Base-by-base conservation (phyloP, 2,113 vertebrate genomes). In the Eidolon helvum region DNA sequence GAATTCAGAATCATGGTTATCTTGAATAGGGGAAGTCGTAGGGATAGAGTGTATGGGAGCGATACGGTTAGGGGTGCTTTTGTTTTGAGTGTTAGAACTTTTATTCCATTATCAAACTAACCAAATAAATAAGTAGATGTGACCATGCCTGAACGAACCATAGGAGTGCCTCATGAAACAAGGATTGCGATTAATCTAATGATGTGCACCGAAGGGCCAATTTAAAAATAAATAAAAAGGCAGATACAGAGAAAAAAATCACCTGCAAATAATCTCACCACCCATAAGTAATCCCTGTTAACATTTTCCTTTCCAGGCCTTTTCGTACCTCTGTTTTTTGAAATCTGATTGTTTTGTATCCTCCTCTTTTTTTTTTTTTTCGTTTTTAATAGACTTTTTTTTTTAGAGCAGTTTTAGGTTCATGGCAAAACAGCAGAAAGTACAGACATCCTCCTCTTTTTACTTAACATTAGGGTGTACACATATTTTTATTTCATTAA, bases 401-500 rank as follows among this genome's bases (percentile, higher is more conserved):
- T 69, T 92, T 69, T 50, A 65, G 30, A 50, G 63, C 10, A 80
- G 43, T 88, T 69, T 94, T 65, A 63, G 24, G 43, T 79, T 91
- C 65, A 88, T 16, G 68, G 35, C 7, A 95, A 89, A 94, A 94
- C 8, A 86, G 14, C 28, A 28, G 79, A 43, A 85, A 59, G 55
- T 89, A 69, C 33, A 86, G 78, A n/a, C 14, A 59, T 21, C n/a
- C n/a, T 74, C 55, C 18, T 65, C 26, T 89, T 89, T 68, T 93
- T 33, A 74, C 21, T 79, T 55, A 85, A 63, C 43, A 63, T 66
- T 75, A 43, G 28, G 10, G 28, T 4, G 75, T 61, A 61, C 4
- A 72, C 15, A 16, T 63, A 53, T 78, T 91, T 95, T 94, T 26
- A 83, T 89, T 93, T 96, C 35, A 89, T 89, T 75, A 74, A 96